Evolutionary conservation across 2,888 invertebrate genomes (phyloP).

Genomic region (Euzophera pinguis): DNA sequence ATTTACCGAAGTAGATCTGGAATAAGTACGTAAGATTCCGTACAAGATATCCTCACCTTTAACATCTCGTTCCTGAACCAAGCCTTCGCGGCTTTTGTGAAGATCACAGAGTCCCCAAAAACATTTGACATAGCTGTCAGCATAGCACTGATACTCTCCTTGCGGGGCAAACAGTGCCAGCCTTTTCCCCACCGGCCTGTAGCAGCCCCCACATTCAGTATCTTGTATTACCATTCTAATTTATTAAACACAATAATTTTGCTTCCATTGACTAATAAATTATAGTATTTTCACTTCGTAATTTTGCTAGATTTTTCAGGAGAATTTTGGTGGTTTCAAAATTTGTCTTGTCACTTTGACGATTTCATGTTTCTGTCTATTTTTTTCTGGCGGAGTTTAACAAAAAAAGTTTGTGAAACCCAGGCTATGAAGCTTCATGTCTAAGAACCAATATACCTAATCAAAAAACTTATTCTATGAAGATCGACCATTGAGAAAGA

Average conservation of each 20-base stretch:
- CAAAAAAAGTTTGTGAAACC: neutral
- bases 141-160: conserved; percentile 56
- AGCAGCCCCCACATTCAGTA: conserved; percentile 42
- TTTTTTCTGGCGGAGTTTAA: no score
- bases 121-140: conserved; percentile 61
- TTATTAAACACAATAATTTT: neutral
- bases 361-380: neutral
- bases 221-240: conserved; percentile 33
- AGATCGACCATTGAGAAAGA: no score
- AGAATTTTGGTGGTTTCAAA: neutral
- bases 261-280: neutral
- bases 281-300: no score
- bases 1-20: no score
- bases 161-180: conserved; percentile 45
- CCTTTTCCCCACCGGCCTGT: conserved; percentile 39
- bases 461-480: no score
- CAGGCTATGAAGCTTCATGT: no score
- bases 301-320: neutral
- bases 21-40: no score
- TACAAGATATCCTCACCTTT: conserved; percentile 23
- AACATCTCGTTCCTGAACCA: conserved; percentile 24
- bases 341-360: neutral
- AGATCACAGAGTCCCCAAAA: conserved; percentile 65
- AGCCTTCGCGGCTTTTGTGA: conserved; percentile 43
- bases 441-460: no score